These are phyloP conservation scores for Gobio gobio DNA, from an alignment of 2,113 vertebrate species.

Conservation along the genomic window DNA sequence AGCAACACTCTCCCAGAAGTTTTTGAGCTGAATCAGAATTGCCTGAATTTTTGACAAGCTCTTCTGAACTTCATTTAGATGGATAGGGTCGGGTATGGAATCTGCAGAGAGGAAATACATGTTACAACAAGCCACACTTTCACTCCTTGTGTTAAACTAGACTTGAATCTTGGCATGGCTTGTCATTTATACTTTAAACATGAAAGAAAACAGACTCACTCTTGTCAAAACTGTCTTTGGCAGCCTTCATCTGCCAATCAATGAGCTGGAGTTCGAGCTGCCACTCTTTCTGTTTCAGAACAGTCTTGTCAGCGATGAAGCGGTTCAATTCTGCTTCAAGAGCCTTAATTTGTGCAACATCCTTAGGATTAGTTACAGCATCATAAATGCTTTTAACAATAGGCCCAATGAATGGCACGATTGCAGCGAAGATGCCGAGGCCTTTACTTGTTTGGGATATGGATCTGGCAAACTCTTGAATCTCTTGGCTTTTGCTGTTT, in stretches of 20 bases:
- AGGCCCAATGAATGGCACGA: slow-evolving; percentile 11
- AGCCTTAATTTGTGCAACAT: background rate
- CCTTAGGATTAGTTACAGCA: background rate
- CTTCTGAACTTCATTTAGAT: too few species aligned
- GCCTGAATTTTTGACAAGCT: too few species aligned
- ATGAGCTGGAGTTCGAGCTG: background rate
- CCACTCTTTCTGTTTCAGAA: background rate
- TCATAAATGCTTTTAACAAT: slow-evolving; percentile 4
- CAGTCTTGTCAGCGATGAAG: background rate
- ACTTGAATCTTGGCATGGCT: too few species aligned
- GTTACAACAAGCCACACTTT: too few species aligned
- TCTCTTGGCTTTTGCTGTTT: background rate
- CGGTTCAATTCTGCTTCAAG: background rate
- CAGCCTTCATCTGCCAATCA: background rate
- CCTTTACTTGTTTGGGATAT: background rate
- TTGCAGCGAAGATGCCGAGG: slow-evolving; percentile 15
- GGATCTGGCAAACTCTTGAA: background rate
- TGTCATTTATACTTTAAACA: too few species aligned
- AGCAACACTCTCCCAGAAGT: too few species aligned
- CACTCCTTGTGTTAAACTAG: too few species aligned
- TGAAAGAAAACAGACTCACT: background rate
- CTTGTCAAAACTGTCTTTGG: background rate
- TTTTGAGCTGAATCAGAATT: too few species aligned
- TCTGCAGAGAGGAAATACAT: too few species aligned
- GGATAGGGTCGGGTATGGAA: too few species aligned